Percentiles rank a stretch among this genome's conserved stretches.
Conservation (phyloP, 2,113 vertebrate genomes). For the Salvator merianae region DNA sequence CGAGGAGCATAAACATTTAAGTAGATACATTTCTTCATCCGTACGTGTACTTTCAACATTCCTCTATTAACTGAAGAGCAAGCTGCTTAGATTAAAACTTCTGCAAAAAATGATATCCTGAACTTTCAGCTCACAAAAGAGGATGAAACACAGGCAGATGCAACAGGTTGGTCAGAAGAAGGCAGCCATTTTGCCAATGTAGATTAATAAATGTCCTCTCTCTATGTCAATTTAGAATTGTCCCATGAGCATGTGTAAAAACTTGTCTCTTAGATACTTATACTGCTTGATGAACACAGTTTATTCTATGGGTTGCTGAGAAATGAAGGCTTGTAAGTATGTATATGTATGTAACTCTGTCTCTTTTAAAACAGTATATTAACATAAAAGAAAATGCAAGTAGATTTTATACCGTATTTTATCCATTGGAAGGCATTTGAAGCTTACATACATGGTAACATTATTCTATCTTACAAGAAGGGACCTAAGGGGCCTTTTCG, state of each 20-base stretch:
- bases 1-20: constrained; percentile 23
- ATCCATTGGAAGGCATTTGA: too few relatives aligned
- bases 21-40: constrained; percentile 7
- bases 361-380: too few relatives aligned
- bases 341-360: too few relatives aligned
- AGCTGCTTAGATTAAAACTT: constrained; percentile 1
- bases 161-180: neutral
- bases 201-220: neutral
- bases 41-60: constrained; percentile 10
- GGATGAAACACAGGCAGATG: neutral
- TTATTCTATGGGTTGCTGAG: neutral
- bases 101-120: neutral
- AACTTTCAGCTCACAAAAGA: neutral
- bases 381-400: neutral
- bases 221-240: neutral
- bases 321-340: neutral
- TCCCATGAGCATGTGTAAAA: neutral
- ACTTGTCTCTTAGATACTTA: neutral
- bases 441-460: too few relatives aligned
- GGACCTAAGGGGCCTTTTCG: too few relatives aligned
- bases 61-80: constrained; percentile 3
- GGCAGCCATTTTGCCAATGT: neutral
- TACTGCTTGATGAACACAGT: neutral
- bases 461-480: too few relatives aligned
- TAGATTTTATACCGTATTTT: neutral